A percentile compares a stretch with the other conserved stretches of the same genome.
Evolutionary conservation across 2,113 vertebrate species (phyloP).

Genomic region (Petromus typicus): DNA sequence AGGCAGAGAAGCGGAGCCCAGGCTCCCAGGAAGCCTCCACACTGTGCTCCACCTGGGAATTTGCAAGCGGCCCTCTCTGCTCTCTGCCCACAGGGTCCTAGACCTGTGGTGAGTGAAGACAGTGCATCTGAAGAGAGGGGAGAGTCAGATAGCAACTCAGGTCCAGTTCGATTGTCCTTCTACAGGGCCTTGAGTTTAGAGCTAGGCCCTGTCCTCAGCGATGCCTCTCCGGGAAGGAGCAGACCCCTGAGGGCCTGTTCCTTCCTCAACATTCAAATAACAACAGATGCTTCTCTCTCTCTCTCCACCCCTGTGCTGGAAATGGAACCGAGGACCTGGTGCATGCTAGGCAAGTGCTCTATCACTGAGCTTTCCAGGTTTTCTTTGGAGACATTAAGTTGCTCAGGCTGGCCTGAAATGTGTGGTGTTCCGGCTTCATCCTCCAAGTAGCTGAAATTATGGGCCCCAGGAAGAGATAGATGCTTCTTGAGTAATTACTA

Average conservation of each 20-base stretch:
- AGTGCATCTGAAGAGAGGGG: neutral
- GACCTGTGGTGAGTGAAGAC: neutral
- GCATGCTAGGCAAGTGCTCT: neutral
- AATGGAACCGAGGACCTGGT: neutral
- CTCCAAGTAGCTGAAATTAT: neutral
- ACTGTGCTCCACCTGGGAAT: neutral
- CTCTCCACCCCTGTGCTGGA: neutral
- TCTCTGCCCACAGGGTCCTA: accelerated
- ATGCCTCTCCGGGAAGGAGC: neutral
- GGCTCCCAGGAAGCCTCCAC: neutral
- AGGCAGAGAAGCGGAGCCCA: neutral
- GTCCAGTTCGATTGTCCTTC: neutral
- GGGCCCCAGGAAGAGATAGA: neutral
- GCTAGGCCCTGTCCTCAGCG: neutral
- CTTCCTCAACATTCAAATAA: neutral
- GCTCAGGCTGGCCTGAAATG: neutral
- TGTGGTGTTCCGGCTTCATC: neutral
- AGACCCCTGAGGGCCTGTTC: neutral
- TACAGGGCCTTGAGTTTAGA: neutral
- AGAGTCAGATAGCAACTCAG: neutral
- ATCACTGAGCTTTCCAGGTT: neutral
- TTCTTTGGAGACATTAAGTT: neutral
- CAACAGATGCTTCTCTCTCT: neutral
- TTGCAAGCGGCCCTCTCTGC: neutral
- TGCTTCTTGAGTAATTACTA: neutral